phyloP scores from a whole-genome alignment of 2,888 invertebrate species.

The Furcula furcula region DNA sequence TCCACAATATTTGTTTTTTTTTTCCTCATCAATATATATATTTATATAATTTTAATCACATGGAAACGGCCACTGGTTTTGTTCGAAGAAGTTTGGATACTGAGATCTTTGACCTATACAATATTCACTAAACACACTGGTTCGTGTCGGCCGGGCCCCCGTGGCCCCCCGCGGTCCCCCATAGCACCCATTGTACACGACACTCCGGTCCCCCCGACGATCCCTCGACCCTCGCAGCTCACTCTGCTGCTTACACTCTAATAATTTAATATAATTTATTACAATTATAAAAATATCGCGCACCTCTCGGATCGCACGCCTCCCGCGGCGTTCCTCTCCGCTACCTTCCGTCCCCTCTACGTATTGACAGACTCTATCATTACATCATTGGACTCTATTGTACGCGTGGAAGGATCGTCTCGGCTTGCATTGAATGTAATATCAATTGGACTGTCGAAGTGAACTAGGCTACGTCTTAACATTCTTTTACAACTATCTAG shows the following conservation, averaged over 20 bases:
- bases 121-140: conserved; percentile 54
- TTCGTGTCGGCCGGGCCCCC: conserved; percentile 30
- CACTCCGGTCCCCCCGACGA: conserved; percentile 46
- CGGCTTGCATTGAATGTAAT: conserved; percentile 40
- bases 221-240: conserved; percentile 49
- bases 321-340: too few species aligned
- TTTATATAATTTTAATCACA: conserved; percentile 61
- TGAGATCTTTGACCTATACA: conserved; percentile 68
- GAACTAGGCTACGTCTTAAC: conserved; percentile 62
- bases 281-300: conserved; percentile 65
- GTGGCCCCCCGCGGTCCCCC: conserved; percentile 48
- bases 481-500: conserved; percentile 70
- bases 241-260: conserved; percentile 43
- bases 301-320: conserved; percentile 30
- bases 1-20: conserved; percentile 40
- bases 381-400: conserved; percentile 30
- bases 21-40: conserved; percentile 44
- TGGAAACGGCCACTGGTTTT: conserved; percentile 77
- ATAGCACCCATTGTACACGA: conserved; percentile 63
- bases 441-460: conserved; percentile 34
- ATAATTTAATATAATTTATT: conserved; percentile 53
- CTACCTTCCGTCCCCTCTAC: too few species aligned
- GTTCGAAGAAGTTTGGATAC: conserved; percentile 71
- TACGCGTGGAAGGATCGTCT: conserved; percentile 36
- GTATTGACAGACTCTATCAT: too few species aligned